Base-by-base conservation (phyloP, 2,113 vertebrate genomes). In the Embiotoca jacksoni region DNA sequence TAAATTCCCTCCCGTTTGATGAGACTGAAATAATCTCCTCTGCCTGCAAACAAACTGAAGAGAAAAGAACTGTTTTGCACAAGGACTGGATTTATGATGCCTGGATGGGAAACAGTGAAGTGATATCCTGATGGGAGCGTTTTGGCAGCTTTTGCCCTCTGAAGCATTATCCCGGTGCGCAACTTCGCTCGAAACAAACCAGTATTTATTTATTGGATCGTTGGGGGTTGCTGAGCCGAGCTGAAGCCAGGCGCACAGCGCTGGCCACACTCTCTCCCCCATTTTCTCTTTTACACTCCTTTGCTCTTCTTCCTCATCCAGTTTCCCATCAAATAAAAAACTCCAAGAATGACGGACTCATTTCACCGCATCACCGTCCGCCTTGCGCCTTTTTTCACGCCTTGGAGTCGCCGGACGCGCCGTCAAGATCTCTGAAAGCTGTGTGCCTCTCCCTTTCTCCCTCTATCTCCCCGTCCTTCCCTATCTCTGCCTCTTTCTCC, bases 331-430 rank as follows among this genome's bases (percentile, higher is more conserved):
- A 31, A 7, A 4, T 50, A 14, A 53, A 15, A 53, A 32, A 61
- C 54, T 80, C 56, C 49, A 61, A 91, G 78, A 83, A 93, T 93
- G 93, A 89, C 70, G 83, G 91, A 92, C 86, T 91, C 89, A 54
- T 88, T 83, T 62, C 67, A 47, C 71, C 74, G 86, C 72, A 75
- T 73, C 76, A 50, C 78, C 66, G 59, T 71, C 80, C 71, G 57
- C 65, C 67, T 84, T 72, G 73, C 80, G 75, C 62, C 50, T 31
- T 62, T 78, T 83, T 82, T 78, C 58, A 56, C 68, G 72, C 64
- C 73, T 75, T 78, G 81, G 83, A 85, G 67, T 80, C 78, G 1
- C 73, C 47, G 82, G 85, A 90, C 71, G 72, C 81, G 56, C 67
- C 23, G 55, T 75, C 74, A 84, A 86, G 71, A 89, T 77, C 72